Evolutionary conservation across 1,140 invertebrate species (phyloP).

Genomic region (Octopus sinensis): DNA sequence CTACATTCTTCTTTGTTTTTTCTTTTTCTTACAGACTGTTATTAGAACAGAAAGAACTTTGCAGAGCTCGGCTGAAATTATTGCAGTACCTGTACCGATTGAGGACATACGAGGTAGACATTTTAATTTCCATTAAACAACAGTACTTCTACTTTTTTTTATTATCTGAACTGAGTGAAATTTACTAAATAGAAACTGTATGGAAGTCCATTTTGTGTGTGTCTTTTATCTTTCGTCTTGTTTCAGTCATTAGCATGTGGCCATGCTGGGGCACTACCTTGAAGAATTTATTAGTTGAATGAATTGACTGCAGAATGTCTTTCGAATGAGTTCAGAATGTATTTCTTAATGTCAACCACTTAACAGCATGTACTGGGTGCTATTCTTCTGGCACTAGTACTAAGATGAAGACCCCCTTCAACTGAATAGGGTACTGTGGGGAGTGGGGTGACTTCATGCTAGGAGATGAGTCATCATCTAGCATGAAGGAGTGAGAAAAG

Average conservation of each 20-base stretch:
- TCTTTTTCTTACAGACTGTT: constrained; percentile 55
- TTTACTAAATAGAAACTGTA: background rate
- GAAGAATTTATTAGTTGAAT: too few relatives aligned
- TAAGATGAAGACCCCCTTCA: too few relatives aligned
- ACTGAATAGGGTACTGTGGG: too few relatives aligned
- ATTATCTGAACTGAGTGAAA: background rate
- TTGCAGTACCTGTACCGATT: constrained; percentile 67
- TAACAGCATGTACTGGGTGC: too few relatives aligned
- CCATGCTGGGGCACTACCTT: background rate
- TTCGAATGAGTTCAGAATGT: too few relatives aligned
- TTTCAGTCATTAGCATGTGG: background rate
- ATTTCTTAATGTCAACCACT: too few relatives aligned
- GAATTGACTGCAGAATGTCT: too few relatives aligned
- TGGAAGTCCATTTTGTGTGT: background rate
- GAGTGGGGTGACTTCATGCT: too few relatives aligned
- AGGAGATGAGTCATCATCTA: too few relatives aligned
- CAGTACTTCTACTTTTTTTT: background rate
- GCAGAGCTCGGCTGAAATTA: constrained; percentile 63
- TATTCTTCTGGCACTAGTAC: too few relatives aligned
- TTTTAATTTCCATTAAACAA: background rate
- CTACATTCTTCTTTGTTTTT: background rate
- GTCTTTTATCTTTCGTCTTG: background rate
- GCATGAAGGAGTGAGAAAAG: too few relatives aligned
- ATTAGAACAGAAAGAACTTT: constrained; percentile 64
- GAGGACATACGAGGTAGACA: constrained; percentile 66